Conservation (phyloP, 2,888 invertebrate genomes). For the Hedychridium roseum region DNA sequence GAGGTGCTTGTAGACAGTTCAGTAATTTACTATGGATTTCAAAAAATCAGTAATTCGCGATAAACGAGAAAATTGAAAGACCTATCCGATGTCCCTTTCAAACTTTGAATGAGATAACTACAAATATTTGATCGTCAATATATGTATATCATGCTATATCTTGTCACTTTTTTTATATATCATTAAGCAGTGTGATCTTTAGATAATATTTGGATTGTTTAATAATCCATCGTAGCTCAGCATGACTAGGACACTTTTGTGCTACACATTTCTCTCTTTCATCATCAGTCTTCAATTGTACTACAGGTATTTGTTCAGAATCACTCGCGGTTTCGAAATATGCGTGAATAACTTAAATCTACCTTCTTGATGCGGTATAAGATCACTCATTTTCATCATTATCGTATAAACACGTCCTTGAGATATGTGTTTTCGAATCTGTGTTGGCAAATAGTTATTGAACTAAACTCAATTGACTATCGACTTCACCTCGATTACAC, state of each 20-base stretch:
- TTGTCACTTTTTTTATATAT: too few relatives aligned
- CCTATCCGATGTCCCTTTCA: too few relatives aligned
- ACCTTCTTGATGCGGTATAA: neutral
- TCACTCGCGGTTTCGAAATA: neutral
- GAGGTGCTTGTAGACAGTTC: too few relatives aligned
- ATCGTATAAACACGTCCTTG: conserved; percentile 18
- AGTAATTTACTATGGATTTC: too few relatives aligned
- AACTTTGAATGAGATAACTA: too few relatives aligned
- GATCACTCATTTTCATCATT: neutral
- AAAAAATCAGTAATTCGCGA: too few relatives aligned
- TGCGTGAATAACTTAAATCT: neutral
- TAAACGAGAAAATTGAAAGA: too few relatives aligned
- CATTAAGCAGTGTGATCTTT: conserved; percentile 8
- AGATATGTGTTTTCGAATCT: conserved; percentile 40
- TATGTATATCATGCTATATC: neutral
- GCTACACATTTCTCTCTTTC: conserved; percentile 19
- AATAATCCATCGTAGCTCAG: neutral
- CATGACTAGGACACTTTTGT: conserved; percentile 27
- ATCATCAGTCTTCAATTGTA: conserved; percentile 42
- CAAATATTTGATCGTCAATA: neutral
- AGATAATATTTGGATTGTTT: conserved; percentile 9
- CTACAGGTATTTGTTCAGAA: conserved; percentile 17
- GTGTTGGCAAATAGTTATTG: conserved; percentile 15
- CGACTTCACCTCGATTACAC: too few relatives aligned
- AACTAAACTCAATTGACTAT: conserved; percentile 12